Evolutionary conservation across 1,140 invertebrate species (phyloP), one percentile per base, ranked within the genome.

Genomic region (Drosophila sulfurigaster): DNA sequence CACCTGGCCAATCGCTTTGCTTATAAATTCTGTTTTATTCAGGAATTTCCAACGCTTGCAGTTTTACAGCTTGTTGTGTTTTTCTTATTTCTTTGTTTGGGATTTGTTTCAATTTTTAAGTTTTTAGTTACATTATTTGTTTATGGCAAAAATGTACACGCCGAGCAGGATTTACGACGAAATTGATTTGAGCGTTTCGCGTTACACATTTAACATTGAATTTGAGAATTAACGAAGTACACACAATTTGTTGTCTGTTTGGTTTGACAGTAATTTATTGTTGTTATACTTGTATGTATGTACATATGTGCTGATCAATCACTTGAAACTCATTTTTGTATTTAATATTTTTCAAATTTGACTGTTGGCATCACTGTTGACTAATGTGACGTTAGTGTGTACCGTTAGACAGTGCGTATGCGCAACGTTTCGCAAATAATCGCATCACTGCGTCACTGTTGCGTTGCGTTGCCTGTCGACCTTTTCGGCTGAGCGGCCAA

Each of bases 181-280:
- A 82, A 80, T 83, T 88, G 83, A 79, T 79, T 73, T 54, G 16
- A 71, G 49, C 46, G 62, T 28, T 13, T 78, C 66, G 67, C 54
- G 57, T 78, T 78, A 59, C 77, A 74, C 82, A 77, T 70, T 62
- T 63, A 60, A 57, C 68, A 10, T 38, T 38, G 6, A 38, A 67
- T 75, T 41, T 69, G 30, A 74, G 63, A 56, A 60, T 46, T 68
- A n/a, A 16, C n/a, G 0, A 25, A 25, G 20, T 25, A 25, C 20
- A 25, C 20, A 25, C 20, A 25, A 30, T 49, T 30, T 49, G 49
- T 35, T 38, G 11, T 54, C 16, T 57, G 25, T 41, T 52, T 49
- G 48, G 6, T 67, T 28, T 41, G 8, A 28, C 35, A 15, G 46
- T 11, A 38, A 51, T 59, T 16, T 32, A n/a, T 51, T 32, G 10